Evolutionary conservation across 1,140 invertebrate genomes (phyloP).

Genomic region (Lepidostoma basale): DNA sequence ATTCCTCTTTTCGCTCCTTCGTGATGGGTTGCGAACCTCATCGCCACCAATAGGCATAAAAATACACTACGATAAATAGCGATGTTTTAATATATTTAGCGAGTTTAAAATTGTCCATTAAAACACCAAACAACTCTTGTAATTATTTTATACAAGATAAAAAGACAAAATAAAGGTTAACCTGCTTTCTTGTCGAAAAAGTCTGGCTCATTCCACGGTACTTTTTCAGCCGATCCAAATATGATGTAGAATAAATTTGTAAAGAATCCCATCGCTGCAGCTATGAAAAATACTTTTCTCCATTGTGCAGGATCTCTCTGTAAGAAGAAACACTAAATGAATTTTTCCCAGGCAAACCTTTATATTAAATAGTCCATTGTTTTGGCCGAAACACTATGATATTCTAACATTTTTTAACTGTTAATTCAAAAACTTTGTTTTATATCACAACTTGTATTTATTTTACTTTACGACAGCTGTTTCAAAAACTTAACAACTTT

Average conservation of each 20-base stretch:
- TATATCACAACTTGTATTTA: too few relatives aligned
- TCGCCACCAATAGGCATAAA: background rate
- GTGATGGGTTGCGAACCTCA: background rate
- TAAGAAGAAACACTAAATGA: background rate
- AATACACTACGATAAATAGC: too few relatives aligned
- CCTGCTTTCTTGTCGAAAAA: constrained; percentile 15
- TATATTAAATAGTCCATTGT: too few relatives aligned
- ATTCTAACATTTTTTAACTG: too few relatives aligned
- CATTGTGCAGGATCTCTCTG: constrained; percentile 36
- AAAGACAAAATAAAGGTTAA: too few relatives aligned
- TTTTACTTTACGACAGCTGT: too few relatives aligned
- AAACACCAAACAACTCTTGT: too few relatives aligned
- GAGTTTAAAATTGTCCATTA: too few relatives aligned
- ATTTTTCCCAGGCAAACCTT: background rate
- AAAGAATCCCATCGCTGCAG: constrained; percentile 23
- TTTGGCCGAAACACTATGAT: too few relatives aligned
- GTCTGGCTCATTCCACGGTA: constrained; percentile 38
- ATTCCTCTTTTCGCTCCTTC: background rate
- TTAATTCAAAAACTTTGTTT: too few relatives aligned
- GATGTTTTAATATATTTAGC: too few relatives aligned
- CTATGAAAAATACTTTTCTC: constrained; percentile 40
- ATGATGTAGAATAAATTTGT: constrained; percentile 36
- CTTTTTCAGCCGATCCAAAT: constrained; percentile 33
- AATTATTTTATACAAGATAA: too few relatives aligned
- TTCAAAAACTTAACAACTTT: background rate